Base-by-base conservation (phyloP, 2,113 vertebrate species). In the Gopherus flavomarginatus region DNA sequence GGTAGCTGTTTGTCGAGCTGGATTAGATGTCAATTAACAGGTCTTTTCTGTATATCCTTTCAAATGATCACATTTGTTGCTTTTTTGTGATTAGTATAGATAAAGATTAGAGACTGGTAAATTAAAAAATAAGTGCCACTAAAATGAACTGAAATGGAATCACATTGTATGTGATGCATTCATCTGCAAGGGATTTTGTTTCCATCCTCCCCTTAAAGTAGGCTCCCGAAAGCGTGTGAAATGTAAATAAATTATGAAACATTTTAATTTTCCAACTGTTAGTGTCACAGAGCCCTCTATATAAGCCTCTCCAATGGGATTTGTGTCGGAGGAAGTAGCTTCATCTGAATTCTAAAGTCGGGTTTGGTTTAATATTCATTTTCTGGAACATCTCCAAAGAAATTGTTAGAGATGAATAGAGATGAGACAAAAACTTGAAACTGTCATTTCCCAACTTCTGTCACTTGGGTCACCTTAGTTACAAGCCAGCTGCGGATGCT, bases 191-290 rank as follows among this genome's bases (percentile, higher is more conserved):
- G 95, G 54, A 80, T 95, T 97, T 96, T 59, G 80, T 91, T 85
- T 47, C 87, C 11, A 2, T 19, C 56, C 21, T 94, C 47, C 81
- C 53, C 82, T 94, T 89, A 89, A 80, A 85, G 77, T n/a, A 87
- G 44, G 21, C 81, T 91, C 80, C 62, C 62, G 83, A 42, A 92
- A 81, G 54, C 50, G 50, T 1, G 81, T 90, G 79, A 95, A 95
- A 92, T 96, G 38, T 95, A 97, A 94, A 92, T 82, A 95, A 14
- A 94, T 96, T 92, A 93, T 96, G 93, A 97, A 97, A 97, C 85
- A 93, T 91, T 54, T 93, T 98, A 89, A 94, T 96, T 94, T 92
- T 95, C 94, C 85, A 86, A 44, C 91, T 97, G 90, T 93, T 94
- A 95, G 65, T 93, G 83, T 69, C 95, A 83, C 88, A 78, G 88